Base-by-base conservation (phyloP, 1,140 invertebrate species). In the Littorina saxatilis region DNA sequence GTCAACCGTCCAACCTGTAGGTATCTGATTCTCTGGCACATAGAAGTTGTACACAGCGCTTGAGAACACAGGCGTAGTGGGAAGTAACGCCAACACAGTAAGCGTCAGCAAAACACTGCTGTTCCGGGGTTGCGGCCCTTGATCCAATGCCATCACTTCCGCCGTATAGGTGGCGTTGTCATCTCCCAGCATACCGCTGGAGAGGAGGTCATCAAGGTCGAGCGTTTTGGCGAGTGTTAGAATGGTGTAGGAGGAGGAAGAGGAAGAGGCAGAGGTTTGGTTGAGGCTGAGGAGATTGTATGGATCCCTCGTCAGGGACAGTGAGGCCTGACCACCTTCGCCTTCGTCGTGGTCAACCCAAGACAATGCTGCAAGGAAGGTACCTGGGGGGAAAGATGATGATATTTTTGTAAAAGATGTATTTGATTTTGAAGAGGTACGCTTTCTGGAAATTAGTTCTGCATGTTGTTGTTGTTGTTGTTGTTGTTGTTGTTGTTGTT, bases 181-280 rank as follows among this genome's bases (percentile, higher is more conserved):
- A 3, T 35, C 52, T 11, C 40, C 32, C 52, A 80, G 66, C 68
- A 58, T 35, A 15, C 79, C 66, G 23, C 79, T 35, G 32, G 20
- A 23, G 0, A n/a, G 15, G 52, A 80, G 52, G 13, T 73, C 79
- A 13, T 32, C 68, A 27, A 79, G 86, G 52, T 89, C 84, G 15
- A 92, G 82, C 0, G 96, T 95, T 85, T 95, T 95, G 82, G 96
- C 96, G 13, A 98, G 92, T 91, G 96, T 97, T 73, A 98, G 95
- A n/a, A 98, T 96, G 3, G 97, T 97, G 0, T 96, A 96, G 7
- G 95, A 94, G 86, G 96, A 94, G 9, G 96, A 96, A n/a, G n/a
- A n/a, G n/a, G n/a, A n/a, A n/a, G n/a, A n/a, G n/a, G n/a, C n/a
- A n/a, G n/a, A n/a, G 7, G 95, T 94, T 85, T 96, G 94, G 11